phyloP scores from a whole-genome alignment of 1,140 invertebrate genomes.

The Heliconius hermathena region DNA sequence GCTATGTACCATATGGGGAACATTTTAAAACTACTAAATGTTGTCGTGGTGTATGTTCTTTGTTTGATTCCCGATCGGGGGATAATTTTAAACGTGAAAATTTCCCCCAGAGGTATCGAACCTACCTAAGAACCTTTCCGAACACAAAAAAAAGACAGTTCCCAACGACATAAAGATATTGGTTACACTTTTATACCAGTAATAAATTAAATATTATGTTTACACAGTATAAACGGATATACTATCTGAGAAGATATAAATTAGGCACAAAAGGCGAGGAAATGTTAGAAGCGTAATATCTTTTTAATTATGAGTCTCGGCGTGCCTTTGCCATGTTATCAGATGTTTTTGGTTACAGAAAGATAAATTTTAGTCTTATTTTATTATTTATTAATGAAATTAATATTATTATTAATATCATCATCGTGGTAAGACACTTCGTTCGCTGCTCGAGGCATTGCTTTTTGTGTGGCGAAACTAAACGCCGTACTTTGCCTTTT shows the following conservation, averaged over 20 bases:
- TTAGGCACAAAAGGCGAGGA: slow-evolving; percentile 17
- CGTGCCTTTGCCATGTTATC: slow-evolving; percentile 7
- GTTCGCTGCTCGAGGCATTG: too few species aligned
- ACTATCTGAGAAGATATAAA: slow-evolving; percentile 17
- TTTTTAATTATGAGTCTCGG: slow-evolving; percentile 17
- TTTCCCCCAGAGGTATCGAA: too few species aligned
- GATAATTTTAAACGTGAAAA: too few species aligned
- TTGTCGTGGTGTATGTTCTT: too few species aligned
- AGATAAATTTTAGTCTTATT: neutral
- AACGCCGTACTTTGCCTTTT: too few species aligned
- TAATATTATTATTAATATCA: neutral
- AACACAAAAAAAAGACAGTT: too few species aligned
- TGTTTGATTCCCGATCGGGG: too few species aligned
- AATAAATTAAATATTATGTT: slow-evolving; percentile 3
- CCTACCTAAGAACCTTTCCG: too few species aligned
- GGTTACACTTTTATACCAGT: neutral
- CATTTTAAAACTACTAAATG: too few species aligned
- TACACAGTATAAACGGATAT: slow-evolving; percentile 10
- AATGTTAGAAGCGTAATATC: slow-evolving; percentile 4
- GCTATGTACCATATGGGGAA: too few species aligned
- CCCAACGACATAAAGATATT: neutral
- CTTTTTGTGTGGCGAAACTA: too few species aligned
- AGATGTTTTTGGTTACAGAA: neutral
- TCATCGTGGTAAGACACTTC: too few species aligned
- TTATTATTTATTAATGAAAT: neutral